Evolutionary conservation across 2,888 invertebrate species (phyloP).

Genomic region (Alloplasta piceator): DNA sequence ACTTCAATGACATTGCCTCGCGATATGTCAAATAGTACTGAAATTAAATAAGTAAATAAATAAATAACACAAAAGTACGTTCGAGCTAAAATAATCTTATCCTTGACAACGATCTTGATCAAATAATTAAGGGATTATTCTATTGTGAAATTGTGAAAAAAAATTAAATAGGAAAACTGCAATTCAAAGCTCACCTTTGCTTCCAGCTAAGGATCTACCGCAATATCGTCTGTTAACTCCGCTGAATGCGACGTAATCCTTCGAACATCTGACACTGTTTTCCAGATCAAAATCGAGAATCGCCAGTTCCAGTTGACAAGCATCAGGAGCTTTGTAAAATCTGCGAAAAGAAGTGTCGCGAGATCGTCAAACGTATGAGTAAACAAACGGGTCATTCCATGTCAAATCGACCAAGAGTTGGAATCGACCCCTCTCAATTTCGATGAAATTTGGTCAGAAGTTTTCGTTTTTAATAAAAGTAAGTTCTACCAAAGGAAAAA

Average conservation of each 20-base stretch:
- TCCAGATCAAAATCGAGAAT: conserved; percentile 84
- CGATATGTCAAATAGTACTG: conserved; percentile 79
- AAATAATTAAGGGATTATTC: too few species aligned
- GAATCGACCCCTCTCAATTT: too few species aligned
- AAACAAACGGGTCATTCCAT: too few species aligned
- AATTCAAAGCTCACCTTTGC: conserved; percentile 77
- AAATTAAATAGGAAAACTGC: conserved; percentile 9
- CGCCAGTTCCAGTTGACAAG: conserved; percentile 81
- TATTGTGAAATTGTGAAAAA: neutral
- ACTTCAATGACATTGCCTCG: conserved; percentile 78
- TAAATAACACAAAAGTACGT: too few species aligned
- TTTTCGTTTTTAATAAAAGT: too few species aligned
- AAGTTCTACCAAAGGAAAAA: too few species aligned
- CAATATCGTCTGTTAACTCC: conserved; percentile 81
- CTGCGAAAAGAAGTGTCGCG: conserved; percentile 76
- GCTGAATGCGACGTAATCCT: conserved; percentile 82
- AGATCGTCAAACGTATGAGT: neutral
- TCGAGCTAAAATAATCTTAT: neutral
- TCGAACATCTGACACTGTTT: conserved; percentile 81
- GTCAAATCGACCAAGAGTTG: too few species aligned
- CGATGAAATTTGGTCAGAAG: too few species aligned
- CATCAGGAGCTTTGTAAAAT: conserved; percentile 81
- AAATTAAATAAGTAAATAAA: conserved; percentile 8
- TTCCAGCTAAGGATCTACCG: conserved; percentile 80
- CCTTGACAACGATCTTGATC: too few species aligned